A percentile compares a stretch with the other conserved stretches of the same genome.
Evolutionary conservation across 2,113 vertebrate species (phyloP).

Genomic region (Lontra canadensis): DNA sequence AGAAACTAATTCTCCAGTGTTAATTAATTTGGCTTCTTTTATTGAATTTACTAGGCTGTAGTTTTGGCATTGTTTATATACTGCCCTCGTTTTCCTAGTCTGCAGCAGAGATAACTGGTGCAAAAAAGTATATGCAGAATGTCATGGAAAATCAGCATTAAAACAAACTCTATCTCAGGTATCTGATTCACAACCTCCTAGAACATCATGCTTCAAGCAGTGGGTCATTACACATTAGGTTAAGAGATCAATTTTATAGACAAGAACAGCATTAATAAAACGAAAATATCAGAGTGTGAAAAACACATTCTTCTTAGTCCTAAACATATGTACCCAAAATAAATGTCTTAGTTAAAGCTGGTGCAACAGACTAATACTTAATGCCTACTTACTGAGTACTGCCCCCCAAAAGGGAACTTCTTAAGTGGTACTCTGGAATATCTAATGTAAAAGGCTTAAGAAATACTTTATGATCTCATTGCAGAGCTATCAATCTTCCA

Average conservation of each 20-base stretch:
- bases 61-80: neutral
- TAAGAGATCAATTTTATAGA: neutral
- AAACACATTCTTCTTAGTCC: neutral
- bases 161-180: neutral
- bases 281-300: neutral
- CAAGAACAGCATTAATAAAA: neutral
- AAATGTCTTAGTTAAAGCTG: neutral
- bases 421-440: neutral
- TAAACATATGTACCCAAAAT: neutral
- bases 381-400: neutral
- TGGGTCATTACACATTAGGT: neutral
- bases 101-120: neutral
- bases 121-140: neutral
- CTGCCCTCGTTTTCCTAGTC: neutral
- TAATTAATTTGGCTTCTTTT: neutral
- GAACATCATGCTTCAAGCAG: neutral
- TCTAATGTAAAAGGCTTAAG: neutral
- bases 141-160: neutral
- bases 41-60: neutral
- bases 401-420: neutral
- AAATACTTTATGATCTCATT: conserved; percentile 9
- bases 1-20: neutral
- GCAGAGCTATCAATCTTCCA: neutral
- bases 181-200: neutral
- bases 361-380: neutral